Evolutionary conservation across 1,140 invertebrate genomes (phyloP).

Genomic region (Vollenhovia emeryi): DNA sequence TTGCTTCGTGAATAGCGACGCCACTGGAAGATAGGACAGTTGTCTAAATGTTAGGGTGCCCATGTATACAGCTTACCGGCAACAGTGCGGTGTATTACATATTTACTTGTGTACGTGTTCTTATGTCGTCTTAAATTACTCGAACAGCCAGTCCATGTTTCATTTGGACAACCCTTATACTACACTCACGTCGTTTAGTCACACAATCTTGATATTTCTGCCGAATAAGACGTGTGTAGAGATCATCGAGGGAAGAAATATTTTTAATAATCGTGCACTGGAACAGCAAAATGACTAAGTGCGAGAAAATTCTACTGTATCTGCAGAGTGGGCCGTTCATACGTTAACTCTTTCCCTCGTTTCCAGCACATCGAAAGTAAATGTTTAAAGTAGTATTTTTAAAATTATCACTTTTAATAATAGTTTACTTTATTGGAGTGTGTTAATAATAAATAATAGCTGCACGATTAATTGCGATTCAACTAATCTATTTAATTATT

Average conservation of each 20-base stretch:
- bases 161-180: neutral
- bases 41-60: too few species aligned
- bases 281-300: neutral
- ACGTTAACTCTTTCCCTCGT: neutral
- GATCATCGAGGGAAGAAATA: neutral
- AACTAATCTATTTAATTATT: too few species aligned
- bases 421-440: too few species aligned
- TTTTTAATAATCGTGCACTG: neutral
- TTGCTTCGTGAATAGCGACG: too few species aligned
- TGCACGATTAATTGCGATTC: too few species aligned
- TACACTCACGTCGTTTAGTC: neutral
- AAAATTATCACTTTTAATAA: neutral
- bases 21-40: too few species aligned
- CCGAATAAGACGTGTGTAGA: neutral
- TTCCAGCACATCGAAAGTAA: neutral
- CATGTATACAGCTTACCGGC: too few species aligned
- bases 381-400: neutral
- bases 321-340: neutral
- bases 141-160: too few species aligned
- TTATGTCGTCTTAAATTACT: too few species aligned
- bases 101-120: too few species aligned
- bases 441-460: too few species aligned
- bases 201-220: neutral
- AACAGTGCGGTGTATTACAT: too few species aligned
- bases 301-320: neutral